phyloP scores from a whole-genome alignment of 2,113 vertebrate species.

The Pseudonaja textilis region DNA sequence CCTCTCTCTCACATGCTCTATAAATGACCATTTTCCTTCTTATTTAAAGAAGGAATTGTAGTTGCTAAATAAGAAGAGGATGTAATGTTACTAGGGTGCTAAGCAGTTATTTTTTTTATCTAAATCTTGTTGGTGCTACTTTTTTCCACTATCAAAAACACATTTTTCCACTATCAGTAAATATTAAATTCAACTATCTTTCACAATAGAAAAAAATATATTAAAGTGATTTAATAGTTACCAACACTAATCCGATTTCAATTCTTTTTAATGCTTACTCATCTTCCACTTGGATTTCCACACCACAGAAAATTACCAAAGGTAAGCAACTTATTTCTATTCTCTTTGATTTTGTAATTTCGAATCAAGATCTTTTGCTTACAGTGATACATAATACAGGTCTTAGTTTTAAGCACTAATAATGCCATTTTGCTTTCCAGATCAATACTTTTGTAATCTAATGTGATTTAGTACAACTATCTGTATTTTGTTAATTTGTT shows the following conservation, averaged over 20 bases:
- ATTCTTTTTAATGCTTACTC: constrained; percentile 55
- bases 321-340: constrained; percentile 59
- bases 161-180: neutral
- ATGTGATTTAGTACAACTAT: neutral
- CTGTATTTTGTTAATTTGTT: neutral
- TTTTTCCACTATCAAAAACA: neutral
- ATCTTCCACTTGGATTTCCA: constrained; percentile 38
- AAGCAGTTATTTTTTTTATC: neutral
- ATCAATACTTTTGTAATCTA: neutral
- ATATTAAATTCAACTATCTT: neutral
- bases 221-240: constrained; percentile 11
- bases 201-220: neutral
- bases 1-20: neutral
- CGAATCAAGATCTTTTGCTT: neutral
- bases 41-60: neutral
- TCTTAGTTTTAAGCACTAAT: neutral
- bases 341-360: neutral
- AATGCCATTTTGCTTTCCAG: neutral
- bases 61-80: neutral
- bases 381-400: neutral
- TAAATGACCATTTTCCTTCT: neutral
- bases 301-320: constrained; percentile 74
- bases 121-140: neutral
- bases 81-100: neutral
- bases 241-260: constrained; percentile 49